Evolutionary conservation across 1,140 invertebrate species (phyloP), one percentile per base, ranked within the genome.

Genomic region (Phymorhynchus buccinoides): DNA sequence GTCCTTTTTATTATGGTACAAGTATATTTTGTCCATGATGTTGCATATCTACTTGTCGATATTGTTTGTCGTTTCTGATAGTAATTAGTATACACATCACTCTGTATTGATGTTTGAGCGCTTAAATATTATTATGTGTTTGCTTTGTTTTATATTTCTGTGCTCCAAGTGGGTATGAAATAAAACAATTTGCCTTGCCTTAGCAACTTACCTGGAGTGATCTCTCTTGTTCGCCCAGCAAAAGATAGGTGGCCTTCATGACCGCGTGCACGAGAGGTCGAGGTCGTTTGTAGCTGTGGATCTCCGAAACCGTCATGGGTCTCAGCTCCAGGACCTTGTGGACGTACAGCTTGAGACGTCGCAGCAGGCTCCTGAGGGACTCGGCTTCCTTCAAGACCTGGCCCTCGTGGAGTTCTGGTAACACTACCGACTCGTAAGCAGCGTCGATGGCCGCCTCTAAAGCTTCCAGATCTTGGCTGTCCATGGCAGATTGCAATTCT

Each of bases 191-290:
- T 52, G 12, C 48, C 12, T 52, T 52, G 22, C 48, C 48, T 9
- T 30, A 1, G 7, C 3, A 22, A 86, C 82, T 80, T 78, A 88
- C 89, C 84, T 88, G 39, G 1, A 89, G 42, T 32, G 80, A 56
- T 30, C 68, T 52, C 1, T 85, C 73, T 42, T 79, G 73, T 32
- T 90, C 89, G 18, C 89, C 89, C 37, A 90, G 86, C 41, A 90
- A 37, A 16, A 87, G 84, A 71, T 85, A 89, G 3, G 88, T 89
- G 52, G 88, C 88, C 73, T 87, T 89, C 89, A 90, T 88, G 42
- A 90, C 87, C 44, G 84, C 80, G 62, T 89, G 88, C 6, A 90
- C 87, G 12, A 87, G 85, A 22, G 85, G 86, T 37, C 85, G 86
- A 18, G 89, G 89, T 39, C 86, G 62, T n/a, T 87, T 84, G 84